phyloP scores from a whole-genome alignment of 2,797 vertebrate genomes.

The Microctenopoma steveboyesi region DNA sequence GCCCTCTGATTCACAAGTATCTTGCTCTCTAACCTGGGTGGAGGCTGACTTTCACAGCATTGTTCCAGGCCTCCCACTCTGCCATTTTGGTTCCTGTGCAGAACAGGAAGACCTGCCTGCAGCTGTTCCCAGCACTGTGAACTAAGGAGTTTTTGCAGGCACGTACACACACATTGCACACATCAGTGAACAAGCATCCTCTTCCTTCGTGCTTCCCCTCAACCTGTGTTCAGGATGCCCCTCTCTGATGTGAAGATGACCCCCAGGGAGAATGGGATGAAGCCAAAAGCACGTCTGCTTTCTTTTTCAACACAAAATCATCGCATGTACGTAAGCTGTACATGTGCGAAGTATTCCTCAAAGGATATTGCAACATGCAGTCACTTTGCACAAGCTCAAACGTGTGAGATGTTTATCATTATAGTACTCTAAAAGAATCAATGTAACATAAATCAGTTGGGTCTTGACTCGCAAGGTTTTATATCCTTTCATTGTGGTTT shows the following conservation, averaged over 20 bases:
- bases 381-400: constrained; percentile 24
- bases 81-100: constrained; percentile 80
- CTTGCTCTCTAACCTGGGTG: constrained; percentile 77
- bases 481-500: neutral
- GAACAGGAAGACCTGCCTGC: constrained; percentile 78
- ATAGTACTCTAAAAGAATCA: neutral
- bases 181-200: constrained; percentile 56
- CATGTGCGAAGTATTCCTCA: constrained; percentile 27
- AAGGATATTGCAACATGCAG: constrained; percentile 43
- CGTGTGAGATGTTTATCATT: neutral
- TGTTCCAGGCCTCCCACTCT: constrained; percentile 73
- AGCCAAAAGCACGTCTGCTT: constrained; percentile 64
- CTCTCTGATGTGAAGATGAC: constrained; percentile 74
- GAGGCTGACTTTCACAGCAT: constrained; percentile 83
- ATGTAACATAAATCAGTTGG: neutral
- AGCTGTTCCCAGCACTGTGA: constrained; percentile 77
- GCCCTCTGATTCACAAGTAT: constrained; percentile 65
- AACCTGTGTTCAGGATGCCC: constrained; percentile 66
- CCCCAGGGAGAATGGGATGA: constrained; percentile 65
- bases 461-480: neutral
- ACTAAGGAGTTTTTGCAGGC: constrained; percentile 51
- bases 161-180: constrained; percentile 25
- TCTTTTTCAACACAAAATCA: constrained; percentile 53
- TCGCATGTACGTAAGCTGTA: constrained; percentile 16
- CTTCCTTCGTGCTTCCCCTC: constrained; percentile 66